Evolutionary conservation across 1,140 invertebrate genomes (phyloP).

Genomic region (Philopotamus ludificatus): DNA sequence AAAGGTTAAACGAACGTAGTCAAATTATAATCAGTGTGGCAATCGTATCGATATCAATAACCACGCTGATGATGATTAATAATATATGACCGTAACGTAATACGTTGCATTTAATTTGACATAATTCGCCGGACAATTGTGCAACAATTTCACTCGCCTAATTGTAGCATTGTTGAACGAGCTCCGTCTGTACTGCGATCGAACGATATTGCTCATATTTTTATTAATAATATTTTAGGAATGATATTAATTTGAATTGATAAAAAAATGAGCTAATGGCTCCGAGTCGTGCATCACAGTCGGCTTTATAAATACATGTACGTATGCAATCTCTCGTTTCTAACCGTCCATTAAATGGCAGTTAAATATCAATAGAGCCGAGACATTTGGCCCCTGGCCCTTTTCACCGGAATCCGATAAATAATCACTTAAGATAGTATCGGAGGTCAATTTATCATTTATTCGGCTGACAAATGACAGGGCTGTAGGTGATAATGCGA

Average conservation of each 20-base stretch:
- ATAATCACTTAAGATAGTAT: conserved; percentile 14
- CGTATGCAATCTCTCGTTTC: no score
- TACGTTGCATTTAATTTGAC: not conserved
- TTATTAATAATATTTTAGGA: no score
- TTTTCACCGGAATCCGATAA: not conserved
- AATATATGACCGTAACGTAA: not conserved
- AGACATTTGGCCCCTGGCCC: not conserved
- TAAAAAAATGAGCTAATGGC: not conserved
- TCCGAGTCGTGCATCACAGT: no score
- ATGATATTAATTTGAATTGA: not conserved
- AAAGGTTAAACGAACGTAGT: no score
- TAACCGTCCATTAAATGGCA: no score
- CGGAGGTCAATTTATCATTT: conserved; percentile 21
- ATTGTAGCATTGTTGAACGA: not conserved
- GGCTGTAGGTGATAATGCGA: conserved; percentile 20
- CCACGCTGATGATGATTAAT: not conserved
- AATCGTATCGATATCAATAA: not conserved
- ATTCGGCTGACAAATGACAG: conserved; percentile 22
- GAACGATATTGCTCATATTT: not conserved
- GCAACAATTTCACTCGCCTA: not conserved
- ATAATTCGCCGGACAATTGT: not conserved
- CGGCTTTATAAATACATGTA: no score
- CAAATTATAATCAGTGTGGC: no score
- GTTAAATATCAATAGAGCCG: not conserved
- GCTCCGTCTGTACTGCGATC: not conserved